Conservation (phyloP, 2,797 vertebrate species). For the Melanotaenia pygmaea region DNA sequence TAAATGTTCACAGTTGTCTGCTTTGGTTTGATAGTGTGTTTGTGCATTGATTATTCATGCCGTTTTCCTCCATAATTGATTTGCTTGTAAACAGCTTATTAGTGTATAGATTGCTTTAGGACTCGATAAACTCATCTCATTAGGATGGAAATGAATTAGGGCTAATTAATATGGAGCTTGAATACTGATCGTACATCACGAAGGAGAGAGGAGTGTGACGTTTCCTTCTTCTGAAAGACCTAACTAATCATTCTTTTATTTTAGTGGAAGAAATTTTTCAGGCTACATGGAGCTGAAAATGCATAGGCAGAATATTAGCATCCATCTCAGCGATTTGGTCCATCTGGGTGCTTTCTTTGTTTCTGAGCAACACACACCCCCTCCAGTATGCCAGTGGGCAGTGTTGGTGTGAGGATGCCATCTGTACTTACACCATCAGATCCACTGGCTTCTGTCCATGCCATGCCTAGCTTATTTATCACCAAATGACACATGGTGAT, state of each 20-base stretch:
- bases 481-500: slow-evolving; percentile 59
- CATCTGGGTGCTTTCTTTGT: slow-evolving; percentile 51
- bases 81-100: slow-evolving; percentile 79
- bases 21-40: slow-evolving; percentile 54
- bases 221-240: slow-evolving; percentile 28
- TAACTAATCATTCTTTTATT: slow-evolving; percentile 45
- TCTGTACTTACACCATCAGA: slow-evolving; percentile 70
- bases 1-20: slow-evolving; percentile 50
- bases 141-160: slow-evolving; percentile 68
- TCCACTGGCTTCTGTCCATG: slow-evolving; percentile 66
- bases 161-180: slow-evolving; percentile 69
- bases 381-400: slow-evolving; percentile 57
- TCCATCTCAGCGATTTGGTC: slow-evolving; percentile 55
- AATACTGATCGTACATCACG: slow-evolving; percentile 68
- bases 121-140: slow-evolving; percentile 76
- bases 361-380: slow-evolving; percentile 13
- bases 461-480: slow-evolving; percentile 71
- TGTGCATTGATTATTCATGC: slow-evolving; percentile 67
- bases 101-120: slow-evolving; percentile 75
- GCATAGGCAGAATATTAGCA: slow-evolving; percentile 36
- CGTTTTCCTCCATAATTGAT: slow-evolving; percentile 71
- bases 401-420: slow-evolving; percentile 61
- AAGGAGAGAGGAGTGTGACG: slow-evolving; percentile 16
- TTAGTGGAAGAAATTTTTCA: slow-evolving; percentile 42
- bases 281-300: slow-evolving; percentile 19